Evolutionary conservation across 2,888 invertebrate genomes (phyloP).

Genomic region (Pristionchus arcanus): DNA sequence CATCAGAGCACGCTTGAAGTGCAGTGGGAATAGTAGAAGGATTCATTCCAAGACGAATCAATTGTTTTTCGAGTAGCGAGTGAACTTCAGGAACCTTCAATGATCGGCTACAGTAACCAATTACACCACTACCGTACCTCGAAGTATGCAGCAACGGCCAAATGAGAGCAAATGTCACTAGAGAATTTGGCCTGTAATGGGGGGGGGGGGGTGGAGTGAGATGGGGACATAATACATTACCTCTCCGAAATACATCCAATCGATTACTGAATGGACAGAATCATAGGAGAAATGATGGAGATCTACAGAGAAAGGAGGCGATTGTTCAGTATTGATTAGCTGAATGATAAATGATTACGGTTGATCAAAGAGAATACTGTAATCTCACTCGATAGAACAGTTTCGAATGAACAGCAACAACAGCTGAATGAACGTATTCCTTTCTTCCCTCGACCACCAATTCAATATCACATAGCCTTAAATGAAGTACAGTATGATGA

Average conservation of each 20-base stretch:
- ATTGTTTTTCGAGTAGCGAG: conserved; percentile 44
- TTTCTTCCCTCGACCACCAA: conserved; percentile 34
- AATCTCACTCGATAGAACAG: conserved; percentile 50
- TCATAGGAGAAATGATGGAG: conserved; percentile 31
- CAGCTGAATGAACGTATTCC: conserved; percentile 47
- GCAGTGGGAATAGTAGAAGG: neutral
- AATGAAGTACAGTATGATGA: neutral
- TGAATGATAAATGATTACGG: conserved; percentile 25
- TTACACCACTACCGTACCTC: conserved; percentile 12
- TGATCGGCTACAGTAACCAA: conserved; percentile 31
- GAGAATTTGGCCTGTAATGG: conserved; percentile 38
- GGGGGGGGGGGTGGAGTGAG: neutral
- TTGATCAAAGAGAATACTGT: neutral
- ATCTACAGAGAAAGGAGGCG: conserved; percentile 53
- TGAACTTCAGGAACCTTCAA: conserved; percentile 36
- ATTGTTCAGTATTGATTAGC: conserved; percentile 44
- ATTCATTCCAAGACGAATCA: conserved; percentile 19
- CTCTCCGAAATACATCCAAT: conserved; percentile 55
- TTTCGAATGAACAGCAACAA: conserved; percentile 48
- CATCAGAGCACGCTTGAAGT: neutral
- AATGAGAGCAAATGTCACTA: conserved; percentile 16
- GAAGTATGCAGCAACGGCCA: conserved; percentile 35
- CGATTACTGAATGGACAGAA: neutral
- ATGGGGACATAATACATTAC: neutral
- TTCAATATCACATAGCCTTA: conserved; percentile 26